Percentiles rank a stretch among this genome's conserved stretches.
phyloP scores from a whole-genome alignment of 2,797 vertebrate genomes.

The Micropoecilia bifurca region DNA sequence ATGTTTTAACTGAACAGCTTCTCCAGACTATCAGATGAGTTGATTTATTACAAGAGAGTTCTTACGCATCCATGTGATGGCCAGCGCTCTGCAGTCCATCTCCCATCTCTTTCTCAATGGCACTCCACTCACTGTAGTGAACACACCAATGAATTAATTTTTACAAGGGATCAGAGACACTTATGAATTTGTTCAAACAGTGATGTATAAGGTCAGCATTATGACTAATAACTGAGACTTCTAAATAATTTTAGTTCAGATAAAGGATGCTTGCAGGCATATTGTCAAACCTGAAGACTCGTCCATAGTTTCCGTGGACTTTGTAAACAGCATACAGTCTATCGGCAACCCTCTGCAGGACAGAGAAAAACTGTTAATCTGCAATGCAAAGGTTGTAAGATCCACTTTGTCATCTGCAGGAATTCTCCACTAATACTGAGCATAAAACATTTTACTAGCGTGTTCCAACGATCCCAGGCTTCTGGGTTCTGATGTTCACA shows the following conservation, averaged over 20 bases:
- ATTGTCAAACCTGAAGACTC: slow-evolving; percentile 92
- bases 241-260: neutral
- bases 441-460: neutral
- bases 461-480: neutral
- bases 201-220: neutral
- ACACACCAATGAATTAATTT: slow-evolving; percentile 9
- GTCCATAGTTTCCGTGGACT: slow-evolving; percentile 96
- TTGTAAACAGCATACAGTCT: slow-evolving; percentile 97
- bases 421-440: neutral
- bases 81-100: slow-evolving; percentile 95
- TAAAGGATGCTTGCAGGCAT: neutral
- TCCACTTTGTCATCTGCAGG: neutral
- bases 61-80: slow-evolving; percentile 99
- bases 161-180: neutral
- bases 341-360: slow-evolving; percentile 88
- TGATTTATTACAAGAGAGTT: neutral
- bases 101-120: slow-evolving; percentile 96
- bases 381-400: neutral
- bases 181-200: neutral
- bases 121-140: slow-evolving; percentile 93
- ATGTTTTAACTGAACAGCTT: neutral
- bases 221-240: neutral
- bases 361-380: neutral
- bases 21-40: neutral
- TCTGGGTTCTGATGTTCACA: neutral